These are phyloP conservation scores for Drosophila carrolli DNA, from an alignment of 1,140 invertebrate species.

Conservation along the genomic window DNA sequence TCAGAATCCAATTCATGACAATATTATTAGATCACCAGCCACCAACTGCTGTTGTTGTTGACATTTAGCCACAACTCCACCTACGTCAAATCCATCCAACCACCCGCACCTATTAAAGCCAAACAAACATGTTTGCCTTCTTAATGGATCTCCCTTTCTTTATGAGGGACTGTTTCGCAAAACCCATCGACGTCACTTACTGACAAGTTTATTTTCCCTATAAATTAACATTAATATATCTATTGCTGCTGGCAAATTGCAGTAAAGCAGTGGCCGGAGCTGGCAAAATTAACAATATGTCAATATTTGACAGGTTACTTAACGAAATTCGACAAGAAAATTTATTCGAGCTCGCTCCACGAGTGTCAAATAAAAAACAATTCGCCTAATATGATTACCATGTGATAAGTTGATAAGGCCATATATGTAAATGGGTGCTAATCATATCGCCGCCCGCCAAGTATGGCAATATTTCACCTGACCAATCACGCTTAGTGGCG, in stretches of 20 bases:
- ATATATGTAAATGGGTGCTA: conserved; percentile 57
- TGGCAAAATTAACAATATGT: conserved; percentile 63
- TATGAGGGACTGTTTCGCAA: conserved; percentile 17
- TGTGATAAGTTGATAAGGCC: conserved; percentile 60
- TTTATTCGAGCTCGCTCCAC: conserved; percentile 51
- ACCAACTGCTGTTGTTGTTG: conserved; percentile 30
- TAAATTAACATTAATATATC: conserved; percentile 68
- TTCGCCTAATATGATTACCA: conserved; percentile 36
- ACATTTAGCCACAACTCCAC: conserved; percentile 41
- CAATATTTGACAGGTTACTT: conserved; percentile 70
- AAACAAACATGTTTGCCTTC: conserved; percentile 30
- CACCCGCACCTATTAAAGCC: not conserved
- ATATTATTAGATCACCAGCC: conserved; percentile 63
- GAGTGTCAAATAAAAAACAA: conserved; percentile 43
- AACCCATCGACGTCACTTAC: conserved; percentile 52
- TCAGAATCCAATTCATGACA: conserved; percentile 55
- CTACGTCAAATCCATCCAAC: conserved; percentile 10
- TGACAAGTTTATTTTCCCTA: conserved; percentile 43
- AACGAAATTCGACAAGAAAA: conserved; percentile 46
- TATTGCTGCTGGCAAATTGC: conserved; percentile 38
- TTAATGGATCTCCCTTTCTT: conserved; percentile 32
- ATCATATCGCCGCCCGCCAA: conserved; percentile 52
- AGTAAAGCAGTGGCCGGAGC: conserved; percentile 19
- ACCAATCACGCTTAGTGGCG: conserved; percentile 49
- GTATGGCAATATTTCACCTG: conserved; percentile 55